A percentile compares a stretch with the other conserved stretches of the same genome.
phyloP scores from a whole-genome alignment of 2,113 vertebrate species.

The Hiodon alosoides region DNA sequence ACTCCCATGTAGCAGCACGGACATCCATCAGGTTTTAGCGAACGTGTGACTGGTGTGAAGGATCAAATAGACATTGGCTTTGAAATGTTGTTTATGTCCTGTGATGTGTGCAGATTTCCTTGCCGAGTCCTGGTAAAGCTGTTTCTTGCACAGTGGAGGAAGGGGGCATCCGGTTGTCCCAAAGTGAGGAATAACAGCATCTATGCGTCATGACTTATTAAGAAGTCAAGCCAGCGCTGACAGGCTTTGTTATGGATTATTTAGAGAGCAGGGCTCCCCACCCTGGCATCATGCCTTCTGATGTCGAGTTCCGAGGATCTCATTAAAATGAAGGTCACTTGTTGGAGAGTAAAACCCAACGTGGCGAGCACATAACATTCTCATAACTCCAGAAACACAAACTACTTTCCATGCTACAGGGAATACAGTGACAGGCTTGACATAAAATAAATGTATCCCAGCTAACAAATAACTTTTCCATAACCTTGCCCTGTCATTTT shows the following conservation, averaged over 20 bases:
- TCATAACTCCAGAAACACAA: background rate
- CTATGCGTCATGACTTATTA: background rate
- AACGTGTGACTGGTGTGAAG: no score
- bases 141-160: no score
- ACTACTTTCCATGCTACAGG: background rate
- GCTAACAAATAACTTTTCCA: background rate
- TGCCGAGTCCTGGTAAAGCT: no score
- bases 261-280: background rate
- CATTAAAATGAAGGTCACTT: slow-evolving; percentile 10
- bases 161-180: background rate
- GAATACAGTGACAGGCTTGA: background rate
- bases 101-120: no score
- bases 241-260: slow-evolving; percentile 5
- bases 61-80: no score
- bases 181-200: background rate
- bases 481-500: background rate
- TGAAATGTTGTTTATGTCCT: no score
- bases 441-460: background rate
- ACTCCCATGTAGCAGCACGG: no score
- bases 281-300: background rate
- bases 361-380: background rate
- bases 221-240: background rate
- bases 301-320: background rate
- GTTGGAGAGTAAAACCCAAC: background rate
- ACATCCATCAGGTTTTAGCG: no score